These are phyloP conservation scores for Sebastes glaucus DNA, from an alignment of 2,797 vertebrate genomes.

Conservation along the genomic window DNA sequence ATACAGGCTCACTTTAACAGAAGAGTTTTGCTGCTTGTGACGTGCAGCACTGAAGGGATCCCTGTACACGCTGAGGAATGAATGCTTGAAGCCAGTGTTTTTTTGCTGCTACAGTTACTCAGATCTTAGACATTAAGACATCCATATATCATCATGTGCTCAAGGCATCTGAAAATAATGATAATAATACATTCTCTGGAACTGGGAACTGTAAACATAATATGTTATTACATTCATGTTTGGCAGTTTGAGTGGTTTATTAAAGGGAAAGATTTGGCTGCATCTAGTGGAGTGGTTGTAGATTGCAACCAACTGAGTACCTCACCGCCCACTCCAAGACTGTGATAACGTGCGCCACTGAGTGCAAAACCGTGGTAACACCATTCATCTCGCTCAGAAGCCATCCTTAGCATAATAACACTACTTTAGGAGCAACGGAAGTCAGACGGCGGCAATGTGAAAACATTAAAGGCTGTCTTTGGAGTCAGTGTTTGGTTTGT, in stretches of 20 bases:
- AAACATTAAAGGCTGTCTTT: too few species aligned
- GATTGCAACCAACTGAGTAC: too few species aligned
- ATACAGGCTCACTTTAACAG: constrained; percentile 12
- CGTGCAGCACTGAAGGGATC: not conserved
- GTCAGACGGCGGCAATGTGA: too few species aligned
- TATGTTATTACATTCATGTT: not conserved
- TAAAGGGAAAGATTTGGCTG: too few species aligned
- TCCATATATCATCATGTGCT: not conserved
- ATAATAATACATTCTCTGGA: not conserved
- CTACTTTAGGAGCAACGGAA: too few species aligned
- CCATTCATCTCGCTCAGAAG: accelerated
- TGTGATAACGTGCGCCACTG: too few species aligned
- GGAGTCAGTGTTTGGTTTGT: too few species aligned
- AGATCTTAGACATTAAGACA: not conserved
- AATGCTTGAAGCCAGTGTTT: constrained; percentile 10
- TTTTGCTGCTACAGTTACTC: not conserved
- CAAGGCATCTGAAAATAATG: not conserved
- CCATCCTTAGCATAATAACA: too few species aligned
- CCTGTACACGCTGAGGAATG: not conserved
- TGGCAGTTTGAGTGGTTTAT: not conserved
- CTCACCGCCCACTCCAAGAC: accelerated
- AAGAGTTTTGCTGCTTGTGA: constrained; percentile 10
- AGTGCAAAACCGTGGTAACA: too few species aligned
- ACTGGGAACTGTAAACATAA: not conserved
- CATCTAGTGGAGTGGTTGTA: too few species aligned